phyloP scores from a whole-genome alignment of 2,113 vertebrate species.

The Chlamydotis undulata region DNA sequence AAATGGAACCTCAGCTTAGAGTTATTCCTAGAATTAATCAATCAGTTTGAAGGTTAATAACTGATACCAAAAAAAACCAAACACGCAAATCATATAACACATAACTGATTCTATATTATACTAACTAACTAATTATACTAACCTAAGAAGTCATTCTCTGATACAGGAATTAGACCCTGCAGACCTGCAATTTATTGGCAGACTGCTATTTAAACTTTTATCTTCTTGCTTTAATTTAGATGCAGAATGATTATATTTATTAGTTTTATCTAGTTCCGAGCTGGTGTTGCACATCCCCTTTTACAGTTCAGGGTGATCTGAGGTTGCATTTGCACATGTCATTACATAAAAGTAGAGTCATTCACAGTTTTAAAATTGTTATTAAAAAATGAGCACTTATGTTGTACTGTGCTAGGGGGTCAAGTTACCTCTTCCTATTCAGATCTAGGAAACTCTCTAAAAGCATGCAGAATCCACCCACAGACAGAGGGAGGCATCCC shows the following conservation, averaged over 20 bases:
- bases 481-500: background rate
- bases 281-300: background rate
- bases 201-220: background rate
- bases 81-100: background rate
- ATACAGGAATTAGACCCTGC: background rate
- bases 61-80: background rate
- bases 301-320: background rate
- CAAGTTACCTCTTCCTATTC: background rate
- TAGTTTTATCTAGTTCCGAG: background rate
- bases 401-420: background rate
- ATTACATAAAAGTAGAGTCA: background rate
- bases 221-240: background rate
- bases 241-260: background rate
- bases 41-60: background rate
- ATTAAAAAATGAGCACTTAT: background rate
- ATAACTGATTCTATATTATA: background rate
- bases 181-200: background rate
- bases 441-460: background rate
- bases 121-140: background rate
- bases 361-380: background rate
- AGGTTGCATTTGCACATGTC: background rate
- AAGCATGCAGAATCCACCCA: background rate
- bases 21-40: background rate
- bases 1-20: background rate
- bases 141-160: background rate